phyloP scores from a whole-genome alignment of 37 sponge, comb jelly and placozoan genomes.

The Bolinopsis microptera region DNA sequence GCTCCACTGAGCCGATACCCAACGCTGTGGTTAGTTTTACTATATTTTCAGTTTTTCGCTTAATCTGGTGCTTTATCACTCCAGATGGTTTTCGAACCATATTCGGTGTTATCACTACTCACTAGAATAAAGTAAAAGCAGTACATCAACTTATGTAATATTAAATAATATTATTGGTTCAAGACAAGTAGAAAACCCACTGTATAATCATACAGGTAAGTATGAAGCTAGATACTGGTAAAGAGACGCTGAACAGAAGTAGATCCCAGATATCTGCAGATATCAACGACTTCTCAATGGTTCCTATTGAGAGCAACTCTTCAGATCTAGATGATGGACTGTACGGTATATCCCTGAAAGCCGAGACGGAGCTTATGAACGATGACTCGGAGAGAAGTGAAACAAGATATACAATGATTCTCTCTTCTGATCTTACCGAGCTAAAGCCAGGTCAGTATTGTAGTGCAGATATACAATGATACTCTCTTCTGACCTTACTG shows the following conservation, averaged over 20 bases:
- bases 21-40: background rate
- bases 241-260: background rate
- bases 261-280: background rate
- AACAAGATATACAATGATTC: background rate
- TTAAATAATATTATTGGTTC: too few relatives aligned
- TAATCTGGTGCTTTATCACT: too few relatives aligned
- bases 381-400: background rate
- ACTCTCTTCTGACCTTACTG: constrained; percentile 14
- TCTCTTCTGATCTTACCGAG: constrained; percentile 5
- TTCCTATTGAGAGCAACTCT: constrained; percentile 44
- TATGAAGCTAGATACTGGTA: constrained; percentile 11
- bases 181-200: background rate
- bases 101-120: too few relatives aligned
- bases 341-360: constrained; percentile 34
- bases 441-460: constrained; percentile 22
- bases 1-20: background rate
- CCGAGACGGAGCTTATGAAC: constrained; percentile 20
- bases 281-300: constrained; percentile 29
- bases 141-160: too few relatives aligned
- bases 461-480: background rate
- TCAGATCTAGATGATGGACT: background rate
- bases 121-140: too few relatives aligned
- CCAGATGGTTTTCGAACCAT: too few relatives aligned
- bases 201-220: background rate
- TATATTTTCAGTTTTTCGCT: background rate